Conservation (phyloP, 2,113 vertebrate genomes). For the Phylloscopus trochilus region DNA sequence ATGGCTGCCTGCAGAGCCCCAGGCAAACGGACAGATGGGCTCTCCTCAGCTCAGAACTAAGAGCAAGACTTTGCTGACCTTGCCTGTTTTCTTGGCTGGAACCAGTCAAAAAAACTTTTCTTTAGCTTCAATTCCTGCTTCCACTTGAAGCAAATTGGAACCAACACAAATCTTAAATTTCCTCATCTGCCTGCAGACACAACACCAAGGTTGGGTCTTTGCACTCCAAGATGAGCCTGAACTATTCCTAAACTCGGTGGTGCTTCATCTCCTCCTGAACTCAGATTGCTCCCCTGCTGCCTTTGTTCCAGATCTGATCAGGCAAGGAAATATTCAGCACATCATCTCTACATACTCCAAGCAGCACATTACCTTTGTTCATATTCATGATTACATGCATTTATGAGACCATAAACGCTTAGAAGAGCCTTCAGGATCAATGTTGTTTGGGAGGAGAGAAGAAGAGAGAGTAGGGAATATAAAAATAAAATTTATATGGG, state of each 20-base stretch:
- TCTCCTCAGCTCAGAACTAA: neutral
- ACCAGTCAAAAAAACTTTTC: neutral
- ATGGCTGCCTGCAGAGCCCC: slow-evolving; percentile 38
- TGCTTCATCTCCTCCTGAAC: neutral
- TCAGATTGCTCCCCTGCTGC: neutral
- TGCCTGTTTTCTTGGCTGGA: slow-evolving; percentile 11
- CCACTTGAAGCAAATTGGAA: neutral
- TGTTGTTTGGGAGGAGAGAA: neutral
- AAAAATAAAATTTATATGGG: neutral
- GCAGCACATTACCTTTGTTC: neutral
- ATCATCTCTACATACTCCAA: neutral
- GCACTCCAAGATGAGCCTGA: neutral
- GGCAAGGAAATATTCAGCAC: neutral
- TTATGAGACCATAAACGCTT: neutral
- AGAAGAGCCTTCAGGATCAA: neutral
- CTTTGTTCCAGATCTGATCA: neutral
- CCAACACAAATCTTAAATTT: neutral
- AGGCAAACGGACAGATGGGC: slow-evolving; percentile 31
- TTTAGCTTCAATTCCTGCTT: neutral
- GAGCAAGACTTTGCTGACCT: slow-evolving; percentile 42
- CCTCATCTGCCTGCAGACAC: neutral
- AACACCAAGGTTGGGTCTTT: neutral
- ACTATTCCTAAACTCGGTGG: neutral
- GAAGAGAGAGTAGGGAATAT: neutral
- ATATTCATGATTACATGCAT: neutral